Conservation (phyloP, 1,140 invertebrate genomes). For the Drosophila equinoxialis region DNA sequence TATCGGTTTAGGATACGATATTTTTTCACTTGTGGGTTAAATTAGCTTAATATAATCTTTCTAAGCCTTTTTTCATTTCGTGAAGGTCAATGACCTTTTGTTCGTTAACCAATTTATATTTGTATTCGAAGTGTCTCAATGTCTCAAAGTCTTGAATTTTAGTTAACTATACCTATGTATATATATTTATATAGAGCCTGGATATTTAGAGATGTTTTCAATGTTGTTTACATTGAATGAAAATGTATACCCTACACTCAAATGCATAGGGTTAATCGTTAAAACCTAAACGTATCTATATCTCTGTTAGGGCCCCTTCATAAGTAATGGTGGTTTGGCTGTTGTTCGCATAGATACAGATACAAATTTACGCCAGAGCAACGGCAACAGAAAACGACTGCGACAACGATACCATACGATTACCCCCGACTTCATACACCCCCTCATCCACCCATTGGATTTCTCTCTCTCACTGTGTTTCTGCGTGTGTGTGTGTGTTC, state of each 20-base stretch:
- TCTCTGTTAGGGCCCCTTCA: neutral
- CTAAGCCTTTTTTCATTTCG: neutral
- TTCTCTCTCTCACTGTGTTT: neutral
- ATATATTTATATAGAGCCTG: neutral
- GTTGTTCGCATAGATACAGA: constrained; percentile 2
- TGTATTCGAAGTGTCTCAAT: too few relatives aligned
- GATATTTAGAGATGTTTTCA: constrained; percentile 22
- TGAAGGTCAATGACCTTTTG: constrained; percentile 3
- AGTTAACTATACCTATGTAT: too few relatives aligned
- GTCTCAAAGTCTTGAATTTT: too few relatives aligned
- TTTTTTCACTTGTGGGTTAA: neutral
- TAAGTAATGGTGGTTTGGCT: neutral
- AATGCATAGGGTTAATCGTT: neutral
- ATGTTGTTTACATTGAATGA: constrained; percentile 42
- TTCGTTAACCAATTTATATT: too few relatives aligned
- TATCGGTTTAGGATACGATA: neutral
- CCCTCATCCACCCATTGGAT: neutral
- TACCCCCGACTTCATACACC: neutral
- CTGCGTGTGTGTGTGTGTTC: neutral
- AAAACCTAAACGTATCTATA: neutral
- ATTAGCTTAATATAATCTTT: neutral
- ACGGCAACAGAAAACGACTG: constrained; percentile 3
- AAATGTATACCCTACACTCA: constrained; percentile 41
- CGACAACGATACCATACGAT: neutral
- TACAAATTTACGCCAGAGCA: constrained; percentile 2